These are phyloP conservation scores for Cotesia congregata DNA, from an alignment of 2,888 invertebrate species.

Conservation along the genomic window DNA sequence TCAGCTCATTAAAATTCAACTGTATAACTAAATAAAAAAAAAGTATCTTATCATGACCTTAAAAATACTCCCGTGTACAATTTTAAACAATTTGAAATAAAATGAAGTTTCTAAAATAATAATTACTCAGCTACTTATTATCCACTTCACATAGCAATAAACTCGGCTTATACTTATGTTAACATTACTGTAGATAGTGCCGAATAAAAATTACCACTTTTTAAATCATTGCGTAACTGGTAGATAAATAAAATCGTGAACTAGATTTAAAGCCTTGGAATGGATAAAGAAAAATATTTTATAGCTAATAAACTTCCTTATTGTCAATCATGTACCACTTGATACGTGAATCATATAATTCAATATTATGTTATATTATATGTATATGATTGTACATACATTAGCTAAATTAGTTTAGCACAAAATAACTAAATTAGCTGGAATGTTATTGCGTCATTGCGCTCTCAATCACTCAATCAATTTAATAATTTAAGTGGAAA, in stretches of 20 bases:
- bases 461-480: slow-evolving; percentile 12
- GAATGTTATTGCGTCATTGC: slow-evolving; percentile 10
- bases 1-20: background rate
- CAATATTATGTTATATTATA: background rate
- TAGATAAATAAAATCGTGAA: background rate
- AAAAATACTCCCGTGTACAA: background rate
- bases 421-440: slow-evolving; percentile 9
- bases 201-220: background rate
- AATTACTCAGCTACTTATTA: background rate
- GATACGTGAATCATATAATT: background rate
- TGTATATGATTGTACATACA: background rate
- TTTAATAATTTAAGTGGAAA: background rate
- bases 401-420: background rate
- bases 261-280: background rate
- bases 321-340: background rate
- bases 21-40: background rate
- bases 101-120: background rate
- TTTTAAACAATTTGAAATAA: background rate
- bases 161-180: too few relatives aligned
- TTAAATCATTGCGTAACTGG: background rate
- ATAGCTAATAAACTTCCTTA: slow-evolving; percentile 14
- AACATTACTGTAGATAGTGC: background rate
- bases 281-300: background rate
- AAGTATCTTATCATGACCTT: background rate
- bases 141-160: too few relatives aligned